Evolutionary conservation across 1,140 invertebrate genomes (phyloP), one percentile per base, ranked within the genome.

Genomic region (Tetramorium parvispinum): DNA sequence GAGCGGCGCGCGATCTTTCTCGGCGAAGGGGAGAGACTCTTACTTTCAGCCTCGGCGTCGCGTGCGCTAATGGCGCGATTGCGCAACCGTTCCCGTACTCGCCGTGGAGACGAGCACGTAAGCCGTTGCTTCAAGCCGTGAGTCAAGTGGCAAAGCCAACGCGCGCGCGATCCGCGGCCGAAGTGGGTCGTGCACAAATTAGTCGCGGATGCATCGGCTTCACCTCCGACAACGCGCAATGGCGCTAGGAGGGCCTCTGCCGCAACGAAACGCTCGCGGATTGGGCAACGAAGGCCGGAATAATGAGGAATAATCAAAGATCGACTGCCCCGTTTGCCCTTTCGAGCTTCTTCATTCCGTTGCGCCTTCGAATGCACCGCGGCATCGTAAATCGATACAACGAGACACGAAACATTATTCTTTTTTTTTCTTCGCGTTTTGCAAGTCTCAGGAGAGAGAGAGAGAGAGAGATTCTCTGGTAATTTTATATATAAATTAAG

Each of bases 41-140:
- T 90, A 91, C 92, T 93, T 92, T 92, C 91, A 90, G 86, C 70
- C 82, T 86, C 85, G 86, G 37, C 71, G 87, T 91, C 92, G 92
- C 91, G 87, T 92, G 86, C 91, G 87, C 70, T 87, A 88, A 91
- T 91, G 83, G 79, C 46, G 57, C 49, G 68, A 87, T 93, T 92
- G 85, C 89, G 70, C 87, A 92, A 92, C 55, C 43, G 49, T 77
- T 83, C 68, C 61, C 76, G 78, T 27, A 24, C 27, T 78, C 40
- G 24, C 73, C 73, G 79, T 75, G 83, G 40, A 24, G 65, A 68
- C 65, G 65, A 81, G 83, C 75, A 87, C 83, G 83, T 89, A 91
- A 92, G 89, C 70, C 79, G 73, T 55, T 51, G 32, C 21, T 16
- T 68, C 65, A 68, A 68, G 65, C 86, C 86, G 82, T 55, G 87